A percentile compares a stretch with the other conserved stretches of the same genome.
phyloP scores from a whole-genome alignment of 2,113 vertebrate species.

The Megaceryle maxima region DNA sequence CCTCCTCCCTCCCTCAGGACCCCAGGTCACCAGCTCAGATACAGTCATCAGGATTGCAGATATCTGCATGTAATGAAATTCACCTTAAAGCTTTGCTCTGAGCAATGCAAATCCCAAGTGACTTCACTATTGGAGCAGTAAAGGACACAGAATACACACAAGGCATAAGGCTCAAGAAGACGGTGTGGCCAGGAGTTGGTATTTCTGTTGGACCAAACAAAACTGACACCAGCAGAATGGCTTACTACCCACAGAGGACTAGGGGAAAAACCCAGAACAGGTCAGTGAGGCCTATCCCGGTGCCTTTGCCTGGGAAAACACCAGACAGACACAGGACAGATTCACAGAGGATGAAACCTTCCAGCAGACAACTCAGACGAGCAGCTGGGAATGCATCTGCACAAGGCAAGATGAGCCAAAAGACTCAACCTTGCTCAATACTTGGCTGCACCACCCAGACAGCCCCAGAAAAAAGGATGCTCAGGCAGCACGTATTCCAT shows the following conservation, averaged over 20 bases:
- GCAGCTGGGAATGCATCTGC: background rate
- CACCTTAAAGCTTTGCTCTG: background rate
- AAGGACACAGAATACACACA: background rate
- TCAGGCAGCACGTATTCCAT: background rate
- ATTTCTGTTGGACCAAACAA: background rate
- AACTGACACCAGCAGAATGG: background rate
- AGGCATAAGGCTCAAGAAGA: rapidly evolving
- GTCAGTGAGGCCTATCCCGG: background rate
- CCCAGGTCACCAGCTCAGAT: background rate
- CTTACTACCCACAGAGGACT: background rate
- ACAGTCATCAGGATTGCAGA: background rate
- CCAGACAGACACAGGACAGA: background rate
- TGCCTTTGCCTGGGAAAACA: background rate
- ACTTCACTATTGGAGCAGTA: background rate
- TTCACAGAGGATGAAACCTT: background rate
- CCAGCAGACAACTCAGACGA: background rate
- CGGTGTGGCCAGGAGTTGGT: background rate
- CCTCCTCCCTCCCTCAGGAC: background rate
- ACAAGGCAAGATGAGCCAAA: background rate
- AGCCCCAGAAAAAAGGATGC: background rate
- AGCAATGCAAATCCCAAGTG: background rate
- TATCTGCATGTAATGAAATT: background rate
- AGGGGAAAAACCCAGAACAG: background rate
- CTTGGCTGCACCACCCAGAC: background rate
- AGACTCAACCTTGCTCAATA: background rate